A percentile compares a stretch with the other conserved stretches of the same genome.
phyloP scores from a whole-genome alignment of 2,113 vertebrate genomes.

The Anhinga anhinga region DNA sequence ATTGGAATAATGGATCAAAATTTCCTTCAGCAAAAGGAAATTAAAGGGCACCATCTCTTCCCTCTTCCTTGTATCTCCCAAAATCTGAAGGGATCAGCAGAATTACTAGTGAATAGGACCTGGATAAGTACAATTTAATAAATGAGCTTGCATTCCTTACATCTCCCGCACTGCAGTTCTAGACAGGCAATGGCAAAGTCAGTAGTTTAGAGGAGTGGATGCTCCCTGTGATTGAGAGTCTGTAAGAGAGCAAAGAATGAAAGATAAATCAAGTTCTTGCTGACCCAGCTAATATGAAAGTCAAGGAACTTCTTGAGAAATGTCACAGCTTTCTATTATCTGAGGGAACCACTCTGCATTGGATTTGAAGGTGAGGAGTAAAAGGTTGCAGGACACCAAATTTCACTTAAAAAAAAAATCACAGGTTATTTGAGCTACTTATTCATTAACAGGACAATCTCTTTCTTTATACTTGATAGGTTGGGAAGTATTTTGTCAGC shows the following conservation, averaged over 20 bases:
- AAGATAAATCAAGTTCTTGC: slow-evolving; percentile 16
- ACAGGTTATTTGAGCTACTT: not conserved
- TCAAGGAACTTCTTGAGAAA: slow-evolving; percentile 46
- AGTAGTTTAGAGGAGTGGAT: not conserved
- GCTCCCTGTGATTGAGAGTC: not conserved
- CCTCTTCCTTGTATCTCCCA: not conserved
- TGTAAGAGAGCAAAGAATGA: not conserved
- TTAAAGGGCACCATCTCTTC: not conserved
- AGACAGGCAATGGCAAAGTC: not conserved
- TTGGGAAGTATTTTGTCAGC: not conserved
- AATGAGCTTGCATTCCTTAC: not conserved
- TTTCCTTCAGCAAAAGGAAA: not conserved
- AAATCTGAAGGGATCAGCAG: not conserved
- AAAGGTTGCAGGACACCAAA: not conserved
- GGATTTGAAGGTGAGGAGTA: not conserved
- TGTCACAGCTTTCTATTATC: slow-evolving; percentile 9
- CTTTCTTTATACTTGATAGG: not conserved
- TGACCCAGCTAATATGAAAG: slow-evolving; percentile 44
- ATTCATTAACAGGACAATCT: not conserved
- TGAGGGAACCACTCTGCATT: not conserved
- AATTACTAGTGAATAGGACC: not conserved
- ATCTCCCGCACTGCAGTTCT: accelerated
- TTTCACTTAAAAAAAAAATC: not conserved
- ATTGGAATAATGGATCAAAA: not conserved
- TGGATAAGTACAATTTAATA: not conserved